Conservation (phyloP, 1,140 invertebrate genomes). For the Drosophila busckii region DNA sequence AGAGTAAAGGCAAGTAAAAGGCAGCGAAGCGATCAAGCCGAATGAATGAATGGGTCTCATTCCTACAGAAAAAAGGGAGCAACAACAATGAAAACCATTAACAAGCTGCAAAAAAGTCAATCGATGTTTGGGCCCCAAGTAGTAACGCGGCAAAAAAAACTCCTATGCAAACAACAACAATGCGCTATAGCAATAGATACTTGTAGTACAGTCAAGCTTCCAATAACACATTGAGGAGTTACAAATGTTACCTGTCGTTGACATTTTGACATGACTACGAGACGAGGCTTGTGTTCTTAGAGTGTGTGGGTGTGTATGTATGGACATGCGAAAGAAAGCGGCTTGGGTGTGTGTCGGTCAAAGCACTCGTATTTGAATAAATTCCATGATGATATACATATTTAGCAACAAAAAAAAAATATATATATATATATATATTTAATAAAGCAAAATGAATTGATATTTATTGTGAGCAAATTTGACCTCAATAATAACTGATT, state of each 20-base stretch:
- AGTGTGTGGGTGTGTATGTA: constrained; percentile 22
- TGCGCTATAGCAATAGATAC: constrained; percentile 5
- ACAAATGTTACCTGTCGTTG: constrained; percentile 65
- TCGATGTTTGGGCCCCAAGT: constrained; percentile 51
- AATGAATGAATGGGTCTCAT: constrained; percentile 36
- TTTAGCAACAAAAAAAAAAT: no score
- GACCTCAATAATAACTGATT: constrained; percentile 57
- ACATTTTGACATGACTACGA: constrained; percentile 65
- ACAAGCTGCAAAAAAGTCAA: constrained; percentile 56
- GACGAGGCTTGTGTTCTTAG: constrained; percentile 21
- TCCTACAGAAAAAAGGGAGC: constrained; percentile 29
- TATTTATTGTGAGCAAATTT: no score
- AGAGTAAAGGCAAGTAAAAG: constrained; percentile 46
- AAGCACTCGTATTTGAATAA: constrained; percentile 45
- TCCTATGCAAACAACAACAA: constrained; percentile 19
- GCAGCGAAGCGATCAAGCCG: constrained; percentile 25
- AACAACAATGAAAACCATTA: constrained; percentile 39
- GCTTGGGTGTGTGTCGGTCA: constrained; percentile 59
- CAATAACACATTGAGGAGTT: constrained; percentile 52
- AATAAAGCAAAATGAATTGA: constrained; percentile 4
- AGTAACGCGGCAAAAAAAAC: constrained; percentile 46
- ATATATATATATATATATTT: constrained; percentile 12
- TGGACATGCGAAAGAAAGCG: constrained; percentile 64
- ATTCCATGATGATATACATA: no score
- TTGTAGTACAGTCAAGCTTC: constrained; percentile 58